A percentile compares a stretch with the other conserved stretches of the same genome.
Evolutionary conservation across 30 jellyfish, hydroid and myxozoan species (phyloP).

Genomic region (Calvadosia cruxmelitensis): DNA sequence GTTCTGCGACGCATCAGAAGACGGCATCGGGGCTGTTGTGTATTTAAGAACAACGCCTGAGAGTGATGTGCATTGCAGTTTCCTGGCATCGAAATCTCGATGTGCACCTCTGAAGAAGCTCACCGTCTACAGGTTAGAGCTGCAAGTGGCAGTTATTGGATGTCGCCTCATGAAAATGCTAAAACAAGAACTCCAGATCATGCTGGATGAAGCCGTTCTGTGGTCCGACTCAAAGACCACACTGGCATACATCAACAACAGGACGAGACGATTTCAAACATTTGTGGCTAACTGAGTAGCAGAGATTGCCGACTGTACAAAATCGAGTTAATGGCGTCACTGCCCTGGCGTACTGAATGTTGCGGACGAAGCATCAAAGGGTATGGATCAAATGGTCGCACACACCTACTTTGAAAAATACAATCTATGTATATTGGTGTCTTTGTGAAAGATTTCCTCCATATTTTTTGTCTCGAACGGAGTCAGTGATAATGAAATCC

Average conservation of each 20-base stretch:
- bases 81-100: slow-evolving; percentile 34
- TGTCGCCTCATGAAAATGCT: slow-evolving; percentile 3
- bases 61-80: slow-evolving; percentile 15
- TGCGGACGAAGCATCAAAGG: no score
- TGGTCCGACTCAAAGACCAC: slow-evolving; percentile 58
- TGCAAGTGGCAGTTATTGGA: slow-evolving; percentile 21
- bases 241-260: slow-evolving; percentile 19
- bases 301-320: slow-evolving; percentile 26
- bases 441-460: no score
- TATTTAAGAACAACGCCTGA: slow-evolving; percentile 4
- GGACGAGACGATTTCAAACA: slow-evolving; percentile 13
- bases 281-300: slow-evolving; percentile 33
- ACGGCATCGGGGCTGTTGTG: slow-evolving; percentile 16
- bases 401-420: no score
- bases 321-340: slow-evolving; percentile 31
- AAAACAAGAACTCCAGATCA: slow-evolving; percentile 14
- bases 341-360: slow-evolving; percentile 11
- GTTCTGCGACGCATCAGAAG: slow-evolving; percentile 19
- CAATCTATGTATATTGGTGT: no score
- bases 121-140: slow-evolving; percentile 30
- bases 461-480: no score
- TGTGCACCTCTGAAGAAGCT: slow-evolving; percentile 12
- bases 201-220: slow-evolving; percentile 8
- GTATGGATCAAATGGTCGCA: no score
- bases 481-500: no score